Evolutionary conservation across 2,888 invertebrate species (phyloP), one percentile per base, ranked within the genome.

Genomic region (Noctua janthina): DNA sequence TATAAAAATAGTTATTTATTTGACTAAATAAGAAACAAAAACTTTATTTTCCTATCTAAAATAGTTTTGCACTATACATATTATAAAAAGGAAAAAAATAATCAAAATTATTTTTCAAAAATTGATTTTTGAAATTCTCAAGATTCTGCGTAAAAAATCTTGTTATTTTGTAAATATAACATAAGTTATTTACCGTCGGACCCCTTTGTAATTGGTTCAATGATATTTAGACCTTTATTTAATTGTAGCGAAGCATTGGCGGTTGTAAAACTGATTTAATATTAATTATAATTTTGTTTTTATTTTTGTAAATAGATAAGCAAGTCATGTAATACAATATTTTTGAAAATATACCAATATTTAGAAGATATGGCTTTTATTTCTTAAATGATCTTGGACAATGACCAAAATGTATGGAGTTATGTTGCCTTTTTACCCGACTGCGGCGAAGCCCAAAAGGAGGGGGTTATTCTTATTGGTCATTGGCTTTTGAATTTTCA

Each of bases 261-360:
- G 91, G 91, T 92, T 93, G 91, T 93, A 91, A 89, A 91, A 92
- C 89, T 91, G 91, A 92, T 88, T 85, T 81, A 81, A 86, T 87
- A 91, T 91, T 93, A 91, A 92, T 93, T 94, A 93, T 94, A 92
- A 94, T 94, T 94, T 90, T 93, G 91, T 94, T 95, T 95, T 94
- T 89, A 88, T 89, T 95, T 95, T 95, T 96, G 96, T 96, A 96
- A 95, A 96, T 96, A 96, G 92, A 96, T 95, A 96, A 95, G 95
- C 96, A 96, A 95, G 96, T 95, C 96, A 95, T 96, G 96, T 96
- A 96, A 96, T 95, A 96, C 95, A 92, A 96, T 96, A 96, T 96
- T 96, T 96, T 96, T 96, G 96, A 96, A 96, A 96, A 96, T 96
- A 96, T 96, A 96, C 96, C 96, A 96, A 93, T 96, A 96, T 96